Base-by-base conservation (phyloP, 2,113 vertebrate species). In the Cyanocitta stelleri region DNA sequence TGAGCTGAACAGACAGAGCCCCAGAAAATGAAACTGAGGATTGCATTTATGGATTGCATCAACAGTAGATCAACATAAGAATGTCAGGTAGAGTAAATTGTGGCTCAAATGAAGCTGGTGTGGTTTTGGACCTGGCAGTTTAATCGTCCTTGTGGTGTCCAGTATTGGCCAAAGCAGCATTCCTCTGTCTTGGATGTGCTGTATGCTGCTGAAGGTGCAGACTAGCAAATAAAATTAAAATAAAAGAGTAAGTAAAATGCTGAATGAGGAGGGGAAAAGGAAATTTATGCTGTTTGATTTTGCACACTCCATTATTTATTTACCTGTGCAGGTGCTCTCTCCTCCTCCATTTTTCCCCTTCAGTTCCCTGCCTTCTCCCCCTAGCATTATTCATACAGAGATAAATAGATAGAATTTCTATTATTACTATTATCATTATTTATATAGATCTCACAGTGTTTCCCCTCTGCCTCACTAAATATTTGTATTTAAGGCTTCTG, bases 21-120 rank as follows among this genome's bases (percentile, higher is more conserved):
- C 44, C 69, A 62, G 89, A 79, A n/a, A 46, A 35, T 32, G 55
- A 93, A 94, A 92, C 89, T 97, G 95, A 95, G 61, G 51, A 73
- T 87, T 96, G 51, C 55, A 29, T 96, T 97, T 97, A 89, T 68
- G 75, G 82, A 72, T 90, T 94, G 61, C 59, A 91, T 93, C 85
- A 93, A 41, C 8, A 52, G 63, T 79, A 55, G 71, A 94, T 92
- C 75, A 95, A 24, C 71, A 85, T 93, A 69, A 95, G 89, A 82
- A 90, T 95, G 68, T 87, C 94, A 89, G 46, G 64, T 49, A 72
- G 29, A 93, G 62, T 83, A 91, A 96, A 84, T 94, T 24, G 79
- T 27, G 79, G 46, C 27, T 72, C 46, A 4, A 18, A 32, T 85
- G 67, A 94, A 79, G 16, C 81, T 87, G 88, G 24, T 56, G 46